Base-by-base conservation (phyloP, 2,797 vertebrate species). In the Molossus alvarezi region DNA sequence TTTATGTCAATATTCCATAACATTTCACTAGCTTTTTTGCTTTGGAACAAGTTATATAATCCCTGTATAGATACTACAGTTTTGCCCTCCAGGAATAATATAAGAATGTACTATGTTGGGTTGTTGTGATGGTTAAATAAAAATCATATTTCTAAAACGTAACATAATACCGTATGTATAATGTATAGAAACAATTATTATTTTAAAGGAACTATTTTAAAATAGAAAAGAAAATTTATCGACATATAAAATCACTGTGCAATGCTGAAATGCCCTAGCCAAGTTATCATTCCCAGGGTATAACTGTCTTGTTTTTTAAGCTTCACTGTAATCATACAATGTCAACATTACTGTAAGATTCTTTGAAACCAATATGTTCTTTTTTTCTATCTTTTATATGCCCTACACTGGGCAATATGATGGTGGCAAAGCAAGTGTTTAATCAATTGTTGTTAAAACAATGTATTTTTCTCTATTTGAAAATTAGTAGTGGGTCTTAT, bases 1-100 rank as follows among this genome's bases (percentile, higher is more conserved):
- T 64, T 45, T 67, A 86, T 79, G 94, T 86, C 14, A 79, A 91
- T 72, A 75, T 86, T 23, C 1, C 8, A 27, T 60, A 88, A 88
- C 33, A 83, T 41, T 53, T 86, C n/a, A 85, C 27, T 57, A 86
- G 4, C 8, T 91, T 14, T 71, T 67, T 65, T 7, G 1, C 14
- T 2, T 3, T 45, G 48, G 51, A 45, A 64, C 14, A 62, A 21
- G 4, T 45, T 82, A 41, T 55, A 45, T 29, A 95, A 58, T 6
- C 3, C 8, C 9, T 48, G 3, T 62, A 3, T 45, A 45, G 41
- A 45, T 60, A 15, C 25, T 29, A 67, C 1, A 71, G 4, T 83
- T 94, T 75, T 7, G 9, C 79, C 14, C 15, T 60, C 12, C 53
- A 60, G 1, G 5, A 2, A 41, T 57, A 77, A n/a, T 27, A 8